Percentiles rank a stretch among this genome's conserved stretches.
Evolutionary conservation across 1,140 invertebrate species (phyloP).

Genomic region (Asbolus verrucosus): DNA sequence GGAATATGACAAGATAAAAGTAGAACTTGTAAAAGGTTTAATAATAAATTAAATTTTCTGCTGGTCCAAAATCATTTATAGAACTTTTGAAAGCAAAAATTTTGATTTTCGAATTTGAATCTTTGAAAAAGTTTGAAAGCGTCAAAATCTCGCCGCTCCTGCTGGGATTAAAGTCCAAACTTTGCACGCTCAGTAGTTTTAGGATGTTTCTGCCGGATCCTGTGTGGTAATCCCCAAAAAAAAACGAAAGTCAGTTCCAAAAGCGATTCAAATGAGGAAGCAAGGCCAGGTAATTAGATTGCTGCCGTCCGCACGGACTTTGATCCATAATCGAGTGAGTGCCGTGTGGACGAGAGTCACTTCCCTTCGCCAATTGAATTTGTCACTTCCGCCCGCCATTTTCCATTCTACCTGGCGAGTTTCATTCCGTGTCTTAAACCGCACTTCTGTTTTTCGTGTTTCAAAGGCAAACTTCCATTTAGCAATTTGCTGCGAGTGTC

Average conservation of each 20-base stretch:
- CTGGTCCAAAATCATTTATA: too few species aligned
- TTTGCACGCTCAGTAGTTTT: too few species aligned
- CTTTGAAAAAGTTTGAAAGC: too few species aligned
- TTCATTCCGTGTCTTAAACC: neutral
- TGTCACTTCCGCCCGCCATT: slow-evolving; percentile 48
- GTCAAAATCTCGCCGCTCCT: too few species aligned
- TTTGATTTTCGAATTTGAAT: too few species aligned
- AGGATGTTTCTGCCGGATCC: slow-evolving; percentile 27
- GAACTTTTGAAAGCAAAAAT: too few species aligned
- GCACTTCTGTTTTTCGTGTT: too few species aligned
- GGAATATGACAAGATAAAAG: too few species aligned
- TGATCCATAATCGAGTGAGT: slow-evolving; percentile 53
- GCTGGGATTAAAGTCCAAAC: too few species aligned
- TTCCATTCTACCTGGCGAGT: slow-evolving; percentile 13
- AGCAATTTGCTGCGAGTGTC: slow-evolving; percentile 9
- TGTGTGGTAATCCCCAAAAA: slow-evolving; percentile 40
- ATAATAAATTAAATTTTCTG: too few species aligned
- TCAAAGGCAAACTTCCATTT: too few species aligned
- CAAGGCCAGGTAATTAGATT: slow-evolving; percentile 50
- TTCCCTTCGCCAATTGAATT: slow-evolving; percentile 52
- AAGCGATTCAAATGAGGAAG: slow-evolving; percentile 45
- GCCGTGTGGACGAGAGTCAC: slow-evolving; percentile 47
- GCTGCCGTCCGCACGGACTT: slow-evolving; percentile 47
- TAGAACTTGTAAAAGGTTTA: too few species aligned
- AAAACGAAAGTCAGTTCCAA: slow-evolving; percentile 17